Conservation (phyloP, 2,797 vertebrate species). For the Microctenopoma lineatum region DNA sequence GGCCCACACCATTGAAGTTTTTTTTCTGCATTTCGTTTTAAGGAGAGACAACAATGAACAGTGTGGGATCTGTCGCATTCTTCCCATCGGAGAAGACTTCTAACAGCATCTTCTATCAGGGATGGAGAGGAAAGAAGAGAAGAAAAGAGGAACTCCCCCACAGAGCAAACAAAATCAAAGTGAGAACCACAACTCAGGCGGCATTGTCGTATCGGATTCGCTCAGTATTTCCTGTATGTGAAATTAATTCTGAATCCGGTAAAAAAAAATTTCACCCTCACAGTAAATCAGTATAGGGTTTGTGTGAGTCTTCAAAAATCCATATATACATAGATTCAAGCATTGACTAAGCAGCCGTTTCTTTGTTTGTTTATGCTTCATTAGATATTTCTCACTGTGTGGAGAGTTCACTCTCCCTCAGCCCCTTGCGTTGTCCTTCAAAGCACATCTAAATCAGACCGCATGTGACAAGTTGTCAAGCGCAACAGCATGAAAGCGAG, state of each 20-base stretch:
- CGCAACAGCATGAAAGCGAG: slow-evolving; percentile 50
- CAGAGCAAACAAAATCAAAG: slow-evolving; percentile 68
- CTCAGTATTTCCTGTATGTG: slow-evolving; percentile 39
- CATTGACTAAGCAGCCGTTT: not conserved
- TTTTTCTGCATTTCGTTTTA: slow-evolving; percentile 53
- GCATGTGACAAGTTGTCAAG: slow-evolving; percentile 53
- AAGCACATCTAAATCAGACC: slow-evolving; percentile 38
- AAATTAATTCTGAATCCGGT: slow-evolving; percentile 20
- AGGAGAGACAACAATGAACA: slow-evolving; percentile 77
- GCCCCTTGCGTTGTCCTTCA: slow-evolving; percentile 48
- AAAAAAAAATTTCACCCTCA: slow-evolving; percentile 7
- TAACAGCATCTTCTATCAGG: slow-evolving; percentile 74
- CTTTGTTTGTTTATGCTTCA: slow-evolving; percentile 1
- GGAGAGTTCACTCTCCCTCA: not conserved
- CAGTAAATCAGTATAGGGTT: not conserved
- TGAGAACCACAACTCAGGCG: slow-evolving; percentile 43
- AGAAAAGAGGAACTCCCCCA: slow-evolving; percentile 62
- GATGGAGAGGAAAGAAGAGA: slow-evolving; percentile 61
- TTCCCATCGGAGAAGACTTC: slow-evolving; percentile 76
- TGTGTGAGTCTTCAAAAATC: not conserved
- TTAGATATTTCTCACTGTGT: slow-evolving; percentile 13
- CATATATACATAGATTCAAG: not conserved
- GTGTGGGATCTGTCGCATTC: slow-evolving; percentile 77
- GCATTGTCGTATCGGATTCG: slow-evolving; percentile 42
- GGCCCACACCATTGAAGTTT: slow-evolving; percentile 60